Base-by-base conservation (phyloP, 1,140 invertebrate genomes). In the Drosophila nannoptera region DNA sequence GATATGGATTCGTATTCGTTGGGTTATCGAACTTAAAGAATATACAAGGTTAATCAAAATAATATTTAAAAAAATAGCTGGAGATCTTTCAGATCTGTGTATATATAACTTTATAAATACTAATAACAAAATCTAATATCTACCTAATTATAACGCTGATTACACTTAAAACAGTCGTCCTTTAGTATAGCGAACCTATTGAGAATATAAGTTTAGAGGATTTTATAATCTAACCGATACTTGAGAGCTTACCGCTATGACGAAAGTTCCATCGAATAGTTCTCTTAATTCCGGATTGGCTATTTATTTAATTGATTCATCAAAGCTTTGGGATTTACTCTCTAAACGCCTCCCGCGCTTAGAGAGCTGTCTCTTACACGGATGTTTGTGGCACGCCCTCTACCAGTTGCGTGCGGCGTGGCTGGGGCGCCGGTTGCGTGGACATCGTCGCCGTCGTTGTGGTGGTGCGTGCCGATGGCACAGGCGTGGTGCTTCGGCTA, bases 1-100 rank as follows among this genome's bases (percentile, higher is more conserved):
- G 84, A 87, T 87, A 87, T 87, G 84, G 84, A 87, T 87, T 87
- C 58, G 84, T 87, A 87, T 87, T 87, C 84, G 83, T 87, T 87
- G 84, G 84, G 83, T 87, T 80, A 46, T 78, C 69, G 60, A 83
- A 84, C 80, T 84, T 84, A 68, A 9, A n/a, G 53, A 63, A 48
- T 55, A 55, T 16, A 68, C 45, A 49, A 59, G 49, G 12, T 4
- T 32, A 49, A 32, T 7, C 35, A 62, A 56, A 52, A 40, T 14
- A 33, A 49, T 53, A 7, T 31, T 45, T 32, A 16, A 31, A 48
- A 8, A 54, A 48, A 35, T 31, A 64, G 48, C 60, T 73, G 4
- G 70, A 81, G 74, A 81, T 86, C 82, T 77, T 60, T 53, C 46
- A 86, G 81, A 86, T 77, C 81, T 69, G 36, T 64, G 35, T 59